Evolutionary conservation across 1,140 invertebrate genomes (phyloP), one percentile per base, ranked within the genome.

Genomic region (Melitaea cinxia): DNA sequence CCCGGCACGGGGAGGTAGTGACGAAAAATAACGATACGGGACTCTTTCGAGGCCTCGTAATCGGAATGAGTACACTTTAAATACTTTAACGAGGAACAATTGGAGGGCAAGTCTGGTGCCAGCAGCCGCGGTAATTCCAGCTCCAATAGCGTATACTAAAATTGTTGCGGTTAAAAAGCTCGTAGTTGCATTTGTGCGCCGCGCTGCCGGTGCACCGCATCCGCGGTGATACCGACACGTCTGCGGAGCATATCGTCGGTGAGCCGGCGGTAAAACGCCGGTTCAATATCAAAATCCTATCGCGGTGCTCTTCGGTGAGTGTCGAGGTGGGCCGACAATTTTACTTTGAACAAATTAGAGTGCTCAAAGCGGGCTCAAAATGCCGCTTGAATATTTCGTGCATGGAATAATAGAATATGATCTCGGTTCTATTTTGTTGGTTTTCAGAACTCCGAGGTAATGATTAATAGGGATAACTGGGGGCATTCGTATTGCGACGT

Each of bases 71-170:
- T 94, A 95, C 94, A 96, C 93, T 28, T 28, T 28, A 28, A 28
- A 28, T 28, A 28, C 7, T 28, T 28, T 28, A 28, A 28, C 26
- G 26, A 96, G 95, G 94, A 96, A 92, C 93, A 91, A 94, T 96
- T 96, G 95, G 95, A 96, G 95, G 95, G 95, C 95, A 97, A 97
- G 95, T 96, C 95, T 96, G 94, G 94, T 95, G 94, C 95, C 95
- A 96, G 95, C 95, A 95, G 94, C 94, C 93, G 95, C 95, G 95
- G 95, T 96, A 96, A 96, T 95, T 96, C 95, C 95, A 95, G 95
- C 95, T 96, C 94, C 94, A 95, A 95, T 95, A 96, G 94, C 95
- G 94, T 95, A 96, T 95, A 96, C 94, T 95, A 95, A 95, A 94
- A 93, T 95, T 95, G 94, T 94, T 95, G 94, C 93, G 92, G 94